Evolutionary conservation across 2,888 invertebrate genomes (phyloP).

Genomic region (Drosophila hamatofila): DNA sequence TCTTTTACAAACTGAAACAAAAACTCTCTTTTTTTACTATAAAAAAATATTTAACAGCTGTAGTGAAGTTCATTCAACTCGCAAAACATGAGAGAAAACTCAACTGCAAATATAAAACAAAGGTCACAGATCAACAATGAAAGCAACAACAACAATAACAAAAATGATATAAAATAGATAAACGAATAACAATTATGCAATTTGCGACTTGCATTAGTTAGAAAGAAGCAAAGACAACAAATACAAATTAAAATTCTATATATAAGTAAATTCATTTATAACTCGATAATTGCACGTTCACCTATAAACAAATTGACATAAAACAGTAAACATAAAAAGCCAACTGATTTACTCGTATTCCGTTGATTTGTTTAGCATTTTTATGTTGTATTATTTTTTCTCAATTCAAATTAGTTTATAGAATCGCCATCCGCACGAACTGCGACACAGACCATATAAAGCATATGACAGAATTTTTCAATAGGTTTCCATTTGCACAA

Average conservation of each 20-base stretch:
- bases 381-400: conserved; percentile 3
- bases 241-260: conserved; percentile 39
- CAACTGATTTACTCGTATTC: conserved; percentile 41
- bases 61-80: conserved; percentile 43
- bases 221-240: conserved; percentile 18
- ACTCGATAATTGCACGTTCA: conserved; percentile 75
- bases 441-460: conserved; percentile 32
- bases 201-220: conserved; percentile 60
- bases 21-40: not conserved
- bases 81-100: conserved; percentile 3
- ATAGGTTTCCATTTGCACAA: conserved; percentile 19
- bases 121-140: conserved; percentile 41
- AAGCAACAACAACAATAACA: conserved; percentile 7
- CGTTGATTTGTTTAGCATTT: conserved; percentile 15
- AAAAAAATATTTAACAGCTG: conserved; percentile 9
- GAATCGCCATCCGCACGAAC: conserved; percentile 37
- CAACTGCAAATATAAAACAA: conserved; percentile 29
- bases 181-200: conserved; percentile 67
- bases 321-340: conserved; percentile 16
- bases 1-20: not conserved
- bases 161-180: conserved; percentile 47
- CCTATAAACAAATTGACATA: conserved; percentile 8
- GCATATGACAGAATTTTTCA: conserved; percentile 22
- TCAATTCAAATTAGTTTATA: conserved; percentile 27
- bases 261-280: conserved; percentile 39